Conservation (phyloP, 2,113 vertebrate genomes). For the Meles meles region DNA sequence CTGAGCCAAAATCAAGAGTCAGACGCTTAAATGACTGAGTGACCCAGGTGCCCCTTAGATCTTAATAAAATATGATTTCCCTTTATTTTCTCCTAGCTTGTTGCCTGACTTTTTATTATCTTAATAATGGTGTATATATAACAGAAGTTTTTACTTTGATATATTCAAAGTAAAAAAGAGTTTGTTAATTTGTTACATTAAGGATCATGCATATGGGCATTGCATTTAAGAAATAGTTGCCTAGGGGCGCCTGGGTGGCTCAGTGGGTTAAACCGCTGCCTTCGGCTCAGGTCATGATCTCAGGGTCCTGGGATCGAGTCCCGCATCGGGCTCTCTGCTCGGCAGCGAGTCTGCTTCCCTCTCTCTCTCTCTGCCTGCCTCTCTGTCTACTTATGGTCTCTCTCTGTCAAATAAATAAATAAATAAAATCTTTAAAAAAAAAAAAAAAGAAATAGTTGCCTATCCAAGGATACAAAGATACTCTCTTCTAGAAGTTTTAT, state of each 20-base stretch:
- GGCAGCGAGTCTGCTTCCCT: too few species aligned
- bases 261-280: too few species aligned
- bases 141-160: not conserved
- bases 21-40: not conserved
- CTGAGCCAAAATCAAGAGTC: not conserved
- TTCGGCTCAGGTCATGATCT: too few species aligned
- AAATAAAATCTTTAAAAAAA: too few species aligned
- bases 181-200: conserved; percentile 3
- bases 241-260: too few species aligned
- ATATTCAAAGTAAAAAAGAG: not conserved
- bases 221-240: not conserved
- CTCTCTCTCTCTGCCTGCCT: too few species aligned
- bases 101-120: not conserved
- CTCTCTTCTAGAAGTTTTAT: not conserved
- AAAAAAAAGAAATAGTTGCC: not conserved
- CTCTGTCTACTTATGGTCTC: too few species aligned
- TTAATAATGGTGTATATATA: not conserved
- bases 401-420: too few species aligned
- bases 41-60: not conserved
- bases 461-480: not conserved
- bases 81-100: not conserved
- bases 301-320: too few species aligned
- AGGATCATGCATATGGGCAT: not conserved
- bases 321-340: too few species aligned
- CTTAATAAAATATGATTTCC: not conserved